Evolutionary conservation across 2,888 invertebrate species (phyloP).

Genomic region (Hymenopus coronatus): DNA sequence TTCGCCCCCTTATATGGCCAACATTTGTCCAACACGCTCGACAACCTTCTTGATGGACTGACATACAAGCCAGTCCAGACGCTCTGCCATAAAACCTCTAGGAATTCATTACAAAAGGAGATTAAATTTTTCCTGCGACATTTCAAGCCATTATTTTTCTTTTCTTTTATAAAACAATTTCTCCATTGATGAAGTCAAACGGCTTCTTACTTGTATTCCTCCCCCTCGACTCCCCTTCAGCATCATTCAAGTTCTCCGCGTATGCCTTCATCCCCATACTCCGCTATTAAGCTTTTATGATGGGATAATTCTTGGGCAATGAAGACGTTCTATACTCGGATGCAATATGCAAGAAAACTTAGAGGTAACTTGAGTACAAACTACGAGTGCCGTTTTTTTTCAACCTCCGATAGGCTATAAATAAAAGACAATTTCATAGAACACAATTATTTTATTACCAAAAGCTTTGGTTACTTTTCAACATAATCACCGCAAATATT

Average conservation of each 20-base stretch:
- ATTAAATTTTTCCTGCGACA: neutral
- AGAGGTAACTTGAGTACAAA: no score
- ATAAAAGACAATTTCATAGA: no score
- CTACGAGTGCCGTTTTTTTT: no score
- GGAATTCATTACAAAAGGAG: neutral
- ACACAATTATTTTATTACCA: no score
- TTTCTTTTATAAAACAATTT: neutral
- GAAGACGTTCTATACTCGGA: neutral
- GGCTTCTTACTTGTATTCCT: neutral
- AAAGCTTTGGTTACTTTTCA: no score
- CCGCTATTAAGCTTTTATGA: neutral
- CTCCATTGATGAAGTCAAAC: neutral
- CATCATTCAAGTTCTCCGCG: neutral
- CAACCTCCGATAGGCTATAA: no score
- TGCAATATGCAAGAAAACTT: no score
- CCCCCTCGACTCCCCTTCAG: neutral
- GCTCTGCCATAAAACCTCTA: neutral
- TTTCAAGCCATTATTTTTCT: neutral
- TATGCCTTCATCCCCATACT: neutral
- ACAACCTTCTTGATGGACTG: neutral
- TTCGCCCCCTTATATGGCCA: neutral
- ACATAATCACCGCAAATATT: no score
- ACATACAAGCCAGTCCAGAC: neutral
- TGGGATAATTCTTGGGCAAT: neutral
- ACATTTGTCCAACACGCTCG: neutral